These are phyloP conservation scores for Diacarnus erythraeanus DNA, from an alignment of 37 sponge, comb jelly and placozoan genomes.

Conservation along the genomic window DNA sequence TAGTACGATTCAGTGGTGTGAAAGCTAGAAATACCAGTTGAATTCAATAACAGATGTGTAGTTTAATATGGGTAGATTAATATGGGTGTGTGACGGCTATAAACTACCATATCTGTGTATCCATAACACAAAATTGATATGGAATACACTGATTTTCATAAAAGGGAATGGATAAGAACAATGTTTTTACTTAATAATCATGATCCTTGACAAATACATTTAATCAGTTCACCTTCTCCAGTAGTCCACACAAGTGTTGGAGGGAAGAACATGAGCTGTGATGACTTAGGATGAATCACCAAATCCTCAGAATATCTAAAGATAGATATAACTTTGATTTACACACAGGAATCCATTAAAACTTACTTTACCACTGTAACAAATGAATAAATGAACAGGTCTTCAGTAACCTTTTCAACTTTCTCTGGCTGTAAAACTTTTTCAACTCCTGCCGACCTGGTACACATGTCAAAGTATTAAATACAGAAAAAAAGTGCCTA, in stretches of 20 bases:
- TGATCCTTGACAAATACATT: not conserved
- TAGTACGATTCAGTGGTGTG: no score
- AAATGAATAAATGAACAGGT: not conserved
- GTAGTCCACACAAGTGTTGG: not conserved
- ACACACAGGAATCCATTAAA: not conserved
- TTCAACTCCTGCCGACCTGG: not conserved
- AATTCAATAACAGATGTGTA: no score
- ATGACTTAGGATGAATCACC: conserved; percentile 42
- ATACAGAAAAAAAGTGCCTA: no score
- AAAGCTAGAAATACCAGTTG: no score
- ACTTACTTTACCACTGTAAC: not conserved
- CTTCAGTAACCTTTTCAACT: not conserved
- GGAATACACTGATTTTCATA: no score
- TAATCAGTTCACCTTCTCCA: conserved; percentile 17
- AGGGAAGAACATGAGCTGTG: conserved; percentile 51
- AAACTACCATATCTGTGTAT: not conserved
- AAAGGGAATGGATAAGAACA: no score
- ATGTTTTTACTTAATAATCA: no score
- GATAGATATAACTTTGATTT: not conserved
- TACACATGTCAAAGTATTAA: no score
- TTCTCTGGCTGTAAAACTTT: not conserved
- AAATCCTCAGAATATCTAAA: conserved; percentile 46
- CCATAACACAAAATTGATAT: not conserved
- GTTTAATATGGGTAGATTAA: no score
- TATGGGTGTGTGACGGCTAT: no score